A percentile compares a stretch with the other conserved stretches of the same genome.
Evolutionary conservation across 2,888 invertebrate species (phyloP).

Genomic region (Platyscelio sp.): DNA sequence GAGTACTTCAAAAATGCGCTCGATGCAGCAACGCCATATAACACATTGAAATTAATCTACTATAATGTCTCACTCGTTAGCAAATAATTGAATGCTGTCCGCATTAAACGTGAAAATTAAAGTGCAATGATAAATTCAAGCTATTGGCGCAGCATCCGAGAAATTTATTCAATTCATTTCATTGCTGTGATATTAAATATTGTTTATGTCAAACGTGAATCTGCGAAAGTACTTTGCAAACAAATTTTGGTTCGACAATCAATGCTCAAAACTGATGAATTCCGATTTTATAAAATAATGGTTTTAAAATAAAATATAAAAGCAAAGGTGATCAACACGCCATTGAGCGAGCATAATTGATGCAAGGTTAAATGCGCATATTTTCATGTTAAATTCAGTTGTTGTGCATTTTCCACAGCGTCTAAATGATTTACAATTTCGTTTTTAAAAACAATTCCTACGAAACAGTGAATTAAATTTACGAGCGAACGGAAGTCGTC

Average conservation of each 20-base stretch:
- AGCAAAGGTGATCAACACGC: slow-evolving; percentile 63
- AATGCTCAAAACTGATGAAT: slow-evolving; percentile 66
- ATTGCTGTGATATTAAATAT: slow-evolving; percentile 61
- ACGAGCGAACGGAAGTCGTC: too few species aligned
- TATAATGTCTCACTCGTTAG: slow-evolving; percentile 66
- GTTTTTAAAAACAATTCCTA: slow-evolving; percentile 38
- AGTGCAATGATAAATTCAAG: slow-evolving; percentile 60
- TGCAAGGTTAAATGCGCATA: slow-evolving; percentile 40
- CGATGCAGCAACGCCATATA: neutral
- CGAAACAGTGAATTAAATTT: too few species aligned
- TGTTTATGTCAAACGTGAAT: slow-evolving; percentile 64
- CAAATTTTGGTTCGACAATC: slow-evolving; percentile 64
- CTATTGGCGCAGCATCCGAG: slow-evolving; percentile 42
- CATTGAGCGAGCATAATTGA: slow-evolving; percentile 63
- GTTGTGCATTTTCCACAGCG: too few species aligned
- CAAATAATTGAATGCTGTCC: slow-evolving; percentile 64
- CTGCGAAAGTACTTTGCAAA: slow-evolving; percentile 59
- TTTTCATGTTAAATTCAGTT: slow-evolving; percentile 49
- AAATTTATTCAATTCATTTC: slow-evolving; percentile 68
- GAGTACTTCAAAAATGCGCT: slow-evolving; percentile 9
- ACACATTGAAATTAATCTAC: slow-evolving; percentile 62
- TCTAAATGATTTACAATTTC: too few species aligned
- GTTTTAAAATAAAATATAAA: slow-evolving; percentile 66
- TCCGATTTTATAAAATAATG: slow-evolving; percentile 68
- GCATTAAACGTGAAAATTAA: slow-evolving; percentile 64